phyloP scores from a whole-genome alignment of 2,113 vertebrate genomes.

The Acanthochromis polyacanthus region DNA sequence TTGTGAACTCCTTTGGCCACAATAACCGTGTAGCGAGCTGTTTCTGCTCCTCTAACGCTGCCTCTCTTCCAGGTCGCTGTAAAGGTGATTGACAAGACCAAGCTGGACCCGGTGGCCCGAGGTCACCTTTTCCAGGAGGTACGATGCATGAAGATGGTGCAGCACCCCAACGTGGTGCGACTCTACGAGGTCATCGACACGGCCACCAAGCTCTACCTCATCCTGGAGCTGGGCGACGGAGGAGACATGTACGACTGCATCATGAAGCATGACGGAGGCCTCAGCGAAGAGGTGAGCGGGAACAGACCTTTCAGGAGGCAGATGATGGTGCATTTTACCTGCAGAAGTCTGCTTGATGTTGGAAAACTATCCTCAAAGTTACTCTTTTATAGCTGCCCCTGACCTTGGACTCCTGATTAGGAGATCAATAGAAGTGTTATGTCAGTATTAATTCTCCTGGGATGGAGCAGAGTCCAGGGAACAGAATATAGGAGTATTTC shows the following conservation, averaged over 20 bases:
- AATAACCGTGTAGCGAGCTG: no score
- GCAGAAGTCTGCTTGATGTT: not conserved
- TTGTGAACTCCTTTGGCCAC: no score
- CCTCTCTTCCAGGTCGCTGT: conserved; percentile 89
- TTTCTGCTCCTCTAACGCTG: not conserved
- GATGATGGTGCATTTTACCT: not conserved
- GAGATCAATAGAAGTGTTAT: not conserved
- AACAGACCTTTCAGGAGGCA: not conserved
- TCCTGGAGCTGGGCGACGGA: conserved; percentile 96
- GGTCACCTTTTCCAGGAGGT: conserved; percentile 99
- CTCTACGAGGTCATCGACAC: conserved; percentile 99
- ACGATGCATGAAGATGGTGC: conserved; percentile 98
- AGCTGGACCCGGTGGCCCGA: conserved; percentile 94
- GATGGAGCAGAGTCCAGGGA: not conserved
- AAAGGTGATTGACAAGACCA: conserved; percentile 99
- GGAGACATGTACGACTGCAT: conserved; percentile 99
- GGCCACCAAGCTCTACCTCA: conserved; percentile 98
- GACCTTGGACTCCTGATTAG: not conserved
- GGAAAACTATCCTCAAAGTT: not conserved
- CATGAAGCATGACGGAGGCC: conserved; percentile 98
- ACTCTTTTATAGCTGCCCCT: not conserved
- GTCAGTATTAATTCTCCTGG: conserved; percentile 1
- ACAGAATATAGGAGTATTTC: not conserved
- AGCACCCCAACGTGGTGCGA: conserved; percentile 98
- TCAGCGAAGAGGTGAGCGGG: conserved; percentile 88